Evolutionary conservation across 2,888 invertebrate species (phyloP).

Genomic region (Endotricha flammealis): DNA sequence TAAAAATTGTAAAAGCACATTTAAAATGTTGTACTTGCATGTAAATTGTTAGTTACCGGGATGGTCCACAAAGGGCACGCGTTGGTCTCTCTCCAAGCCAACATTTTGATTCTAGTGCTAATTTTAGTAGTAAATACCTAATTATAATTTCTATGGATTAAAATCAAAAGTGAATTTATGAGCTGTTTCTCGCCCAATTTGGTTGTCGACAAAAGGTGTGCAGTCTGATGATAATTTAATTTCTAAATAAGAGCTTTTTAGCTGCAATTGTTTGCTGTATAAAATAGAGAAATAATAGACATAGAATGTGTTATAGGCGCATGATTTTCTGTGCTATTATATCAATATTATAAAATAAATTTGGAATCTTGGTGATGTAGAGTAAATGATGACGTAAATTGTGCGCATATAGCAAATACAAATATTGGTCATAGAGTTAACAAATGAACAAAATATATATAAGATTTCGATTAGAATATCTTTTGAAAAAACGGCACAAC

Average conservation of each 20-base stretch:
- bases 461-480: not conserved
- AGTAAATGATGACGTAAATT: conserved; percentile 1
- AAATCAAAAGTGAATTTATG: conserved; percentile 52
- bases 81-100: conserved; percentile 39
- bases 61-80: conserved; percentile 27
- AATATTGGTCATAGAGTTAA: not conserved
- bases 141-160: conserved; percentile 61
- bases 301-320: not conserved
- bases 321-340: not conserved
- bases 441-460: not conserved
- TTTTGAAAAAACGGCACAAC: not conserved
- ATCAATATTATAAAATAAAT: too few species aligned
- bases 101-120: conserved; percentile 49
- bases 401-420: not conserved
- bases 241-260: conserved; percentile 8
- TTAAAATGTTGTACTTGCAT: conserved; percentile 30
- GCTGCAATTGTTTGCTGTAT: not conserved
- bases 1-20: conserved; percentile 37
- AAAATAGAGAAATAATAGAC: not conserved
- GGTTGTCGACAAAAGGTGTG: conserved; percentile 11
- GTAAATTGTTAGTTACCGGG: conserved; percentile 54
- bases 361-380: not conserved
- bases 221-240: conserved; percentile 1
- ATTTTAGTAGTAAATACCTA: conserved; percentile 56
- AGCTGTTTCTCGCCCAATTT: conserved; percentile 45